Evolutionary conservation across 2,888 invertebrate genomes (phyloP), one percentile per base, ranked within the genome.

Genomic region (Drosophila yooni): DNA sequence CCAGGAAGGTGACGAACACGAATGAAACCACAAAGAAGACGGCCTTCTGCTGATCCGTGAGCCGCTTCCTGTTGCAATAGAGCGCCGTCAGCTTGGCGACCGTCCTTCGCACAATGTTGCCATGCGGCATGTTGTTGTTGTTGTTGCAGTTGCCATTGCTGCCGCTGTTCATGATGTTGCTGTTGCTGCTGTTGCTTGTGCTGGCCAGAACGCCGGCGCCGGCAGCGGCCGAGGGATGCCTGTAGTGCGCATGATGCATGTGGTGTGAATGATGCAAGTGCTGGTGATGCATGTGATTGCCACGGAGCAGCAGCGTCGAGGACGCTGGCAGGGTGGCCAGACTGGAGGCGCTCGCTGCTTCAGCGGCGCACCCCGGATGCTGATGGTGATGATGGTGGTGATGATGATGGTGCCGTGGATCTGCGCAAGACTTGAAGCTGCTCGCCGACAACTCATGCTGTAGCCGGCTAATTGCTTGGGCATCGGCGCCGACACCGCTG

Each of bases 81-180:
- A 93, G 80, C 59, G 92, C 77, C 48, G 90, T 89, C 25, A 93
- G 75, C 77, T 91, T 91, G 79, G 86, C 78, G 34, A 95, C 89
- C 88, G 93, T 83, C 92, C 94, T 83, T 90, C 94, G 59, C 87
- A 94, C 64, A 92, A 94, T 79, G 92, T 63, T 57, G 91, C 93
- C 87, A 34, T 88, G 85, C 33, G 74, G 73, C 63, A 88, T 40
- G 93, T 71, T 54, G 54, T 33, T 40, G 93, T 71, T 54, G 54
- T 33, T 60, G 43, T 15, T 61, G 33, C 29, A 58, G 46, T n/a
- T 58, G 29, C 50, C n/a, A 51, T n/a, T 64, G 74, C 27, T 21
- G 31, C 11, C 57, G 59, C 46, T 31, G 53, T 29, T 27, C 31
- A 40, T 8, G 27, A 8, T 57, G 58, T 43, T 63, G 58, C 48